Base-by-base conservation (phyloP, 2,888 invertebrate genomes). In the Chrysolina haemoptera region DNA sequence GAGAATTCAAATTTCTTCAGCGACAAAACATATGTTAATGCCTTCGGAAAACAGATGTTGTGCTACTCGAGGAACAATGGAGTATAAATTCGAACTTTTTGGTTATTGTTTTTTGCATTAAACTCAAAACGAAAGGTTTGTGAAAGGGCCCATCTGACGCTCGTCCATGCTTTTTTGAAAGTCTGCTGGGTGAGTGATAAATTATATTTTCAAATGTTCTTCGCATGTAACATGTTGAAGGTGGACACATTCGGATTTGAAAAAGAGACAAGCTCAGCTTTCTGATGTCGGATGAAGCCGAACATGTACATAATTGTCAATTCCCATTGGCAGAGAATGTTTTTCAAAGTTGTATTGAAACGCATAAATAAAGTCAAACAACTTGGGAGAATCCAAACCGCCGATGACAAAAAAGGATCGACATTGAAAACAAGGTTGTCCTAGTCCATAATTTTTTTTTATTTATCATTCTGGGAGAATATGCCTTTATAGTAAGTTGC, bases 11-110 rank as follows among this genome's bases (percentile, higher is more conserved):
- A 81, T 81, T 79, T 78, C 77, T 75, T 72, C 64, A 55, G 69
- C 78, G 82, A 79, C 81, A 80, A 82, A 81, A 84, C 83, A 83
- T 84, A 84, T 82, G 82, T 81, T 81, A 81, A 83, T 82, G 76
- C 74, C 65, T 68, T 78, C 73, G 72, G 70, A 73, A 74, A 81
- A 83, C 83, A 81, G 79, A 80, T 83, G 83, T 82, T 80, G 78
- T 78, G 75, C 75, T 76, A 75, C 75, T 81, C 80, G 75, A 79
- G 78, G 80, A 81, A 83, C 83, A 84, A 84, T 82, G 77, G 82
- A 68, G 76, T 79, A 83, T 83, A 81, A 83, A 84, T 83, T 75
- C 71, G 62, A 53, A 62, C 65, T 71, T 69, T 73, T 76, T 76
- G 55, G 68, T 70, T 68, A 66, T 59, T 69, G 22, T 73, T 65